Evolutionary conservation across 2,888 invertebrate species (phyloP), one percentile per base, ranked within the genome.

Genomic region (Tinea trinotella): DNA sequence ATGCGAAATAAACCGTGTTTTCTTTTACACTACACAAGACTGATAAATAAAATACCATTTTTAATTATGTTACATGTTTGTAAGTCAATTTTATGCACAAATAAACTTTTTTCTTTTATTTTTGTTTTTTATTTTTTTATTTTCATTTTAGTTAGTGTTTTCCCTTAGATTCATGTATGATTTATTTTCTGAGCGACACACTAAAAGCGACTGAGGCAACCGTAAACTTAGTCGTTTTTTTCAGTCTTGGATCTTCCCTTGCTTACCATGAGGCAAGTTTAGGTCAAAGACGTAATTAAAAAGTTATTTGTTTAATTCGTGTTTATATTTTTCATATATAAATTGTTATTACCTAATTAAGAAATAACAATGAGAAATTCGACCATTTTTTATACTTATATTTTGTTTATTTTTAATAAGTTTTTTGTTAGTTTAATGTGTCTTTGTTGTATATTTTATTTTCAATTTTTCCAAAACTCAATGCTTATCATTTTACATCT

Each of bases 11-110:
- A n/a, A n/a, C n/a, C n/a, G n/a, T n/a, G n/a, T n/a, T 2, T 17
- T n/a, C 18, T 76, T 80, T 84, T 82, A 83, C 82, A 82, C 78
- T 78, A 82, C 82, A 84, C 84, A 84, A 84, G 84, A 84, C 84
- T 85, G 84, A 83, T 80, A 18, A 15, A 52, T 17, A n/a, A 24
- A 22, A 40, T 12, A 22, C 13, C 18, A 34, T 19, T 17, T 24
- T 12, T 48, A 24, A 24, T n/a, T n/a, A 64, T 62, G 71, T 65
- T 75, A 71, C 67, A 71, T 82, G 75, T 79, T 81, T 84, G 73
- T 83, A 78, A 77, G 76, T 75, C 72, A 75, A 70, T 80, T 81
- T 77, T 82, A 75, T 81, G 84, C 84, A 80, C 81, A 85, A 84
- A 83, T 83, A 83, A 85, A 68, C 72, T 65, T 76, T 78, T 74